Evolutionary conservation across 2,888 invertebrate species (phyloP), one percentile per base, ranked within the genome.

Genomic region (Acanthacorydalis orientalis): DNA sequence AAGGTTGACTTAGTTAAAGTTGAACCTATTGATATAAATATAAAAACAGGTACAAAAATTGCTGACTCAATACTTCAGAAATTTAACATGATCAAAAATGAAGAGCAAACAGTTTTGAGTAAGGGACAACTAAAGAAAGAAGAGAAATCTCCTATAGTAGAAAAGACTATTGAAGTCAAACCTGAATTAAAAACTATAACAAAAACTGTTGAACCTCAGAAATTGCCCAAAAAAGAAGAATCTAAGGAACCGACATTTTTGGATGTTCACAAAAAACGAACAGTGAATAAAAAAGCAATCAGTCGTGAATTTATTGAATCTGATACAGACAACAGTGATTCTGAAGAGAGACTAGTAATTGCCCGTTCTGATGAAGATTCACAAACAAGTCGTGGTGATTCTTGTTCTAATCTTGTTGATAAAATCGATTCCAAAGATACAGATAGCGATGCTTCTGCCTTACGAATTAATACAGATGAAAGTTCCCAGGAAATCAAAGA

Each of bases 281-380:
- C 10, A 14, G 37, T n/a, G 54, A 57, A 40, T 61, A 64, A 52
- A 23, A 61, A 63, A 53, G 57, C 65, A 4, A 55, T 68, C 2
- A 68, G 63, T 46, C 64, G 68, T 44, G 67, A 69, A 38, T 70
- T 67, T 49, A 61, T 68, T 31, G 75, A 74, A 38, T 77, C 76
- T 9, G 75, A 77, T 49, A 68, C 73, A 1, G 78, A 78, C 50
- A 75, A 74, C 55, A 78, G 76, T 44, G 79, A 79, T 59, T 78
- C 77, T 0, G 79, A 78, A 53, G 70, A 74, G 49, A 66, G 75
- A 8, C 59, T 79, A 16, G 70, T 79, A 1, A 80, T 79, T 43
- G 77, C 71, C 44, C 55, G 62, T 48, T 64, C 60, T 2, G 66
- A 64, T 52, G 67, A 64, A 48, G 60, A 60, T 48, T 61, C 62